Evolutionary conservation across 2,888 invertebrate species (phyloP).

Genomic region (Priapulus caudatus): DNA sequence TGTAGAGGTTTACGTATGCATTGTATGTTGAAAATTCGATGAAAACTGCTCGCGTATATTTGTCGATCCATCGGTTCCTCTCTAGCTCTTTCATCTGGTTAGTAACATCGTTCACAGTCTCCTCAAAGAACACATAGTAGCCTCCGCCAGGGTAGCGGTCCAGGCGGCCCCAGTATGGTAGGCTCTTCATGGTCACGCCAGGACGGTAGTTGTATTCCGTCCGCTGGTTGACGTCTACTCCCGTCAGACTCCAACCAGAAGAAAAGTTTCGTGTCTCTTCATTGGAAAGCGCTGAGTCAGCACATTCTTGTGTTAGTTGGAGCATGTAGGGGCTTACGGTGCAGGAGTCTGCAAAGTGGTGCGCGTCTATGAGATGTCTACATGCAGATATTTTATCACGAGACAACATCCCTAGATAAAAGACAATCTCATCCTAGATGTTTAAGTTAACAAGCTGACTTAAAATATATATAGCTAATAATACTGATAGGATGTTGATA

Average conservation of each 20-base stretch:
- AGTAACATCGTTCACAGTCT: too few relatives aligned
- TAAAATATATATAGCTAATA: background rate
- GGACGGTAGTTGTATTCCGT: background rate
- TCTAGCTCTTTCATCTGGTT: too few relatives aligned
- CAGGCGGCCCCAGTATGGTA: conserved; percentile 1
- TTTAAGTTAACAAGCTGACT: too few relatives aligned
- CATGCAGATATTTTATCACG: too few relatives aligned
- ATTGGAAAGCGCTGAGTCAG: background rate
- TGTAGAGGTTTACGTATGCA: too few relatives aligned
- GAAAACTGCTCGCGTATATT: too few relatives aligned
- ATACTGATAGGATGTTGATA: background rate
- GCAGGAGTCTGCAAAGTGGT: background rate
- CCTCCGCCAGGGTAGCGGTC: too few relatives aligned
- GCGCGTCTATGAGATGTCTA: too few relatives aligned
- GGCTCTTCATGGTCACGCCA: background rate
- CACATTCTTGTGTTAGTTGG: background rate
- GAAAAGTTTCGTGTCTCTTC: background rate
- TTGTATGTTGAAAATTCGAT: too few relatives aligned
- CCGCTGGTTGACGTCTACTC: background rate
- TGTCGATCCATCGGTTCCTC: too few relatives aligned
- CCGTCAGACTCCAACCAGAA: background rate
- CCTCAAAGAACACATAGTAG: too few relatives aligned
- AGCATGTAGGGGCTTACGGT: background rate
- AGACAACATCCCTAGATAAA: too few relatives aligned
- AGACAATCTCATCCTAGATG: background rate